phyloP scores from a whole-genome alignment of 2,888 invertebrate species.

The Gasteruption jaculator region DNA sequence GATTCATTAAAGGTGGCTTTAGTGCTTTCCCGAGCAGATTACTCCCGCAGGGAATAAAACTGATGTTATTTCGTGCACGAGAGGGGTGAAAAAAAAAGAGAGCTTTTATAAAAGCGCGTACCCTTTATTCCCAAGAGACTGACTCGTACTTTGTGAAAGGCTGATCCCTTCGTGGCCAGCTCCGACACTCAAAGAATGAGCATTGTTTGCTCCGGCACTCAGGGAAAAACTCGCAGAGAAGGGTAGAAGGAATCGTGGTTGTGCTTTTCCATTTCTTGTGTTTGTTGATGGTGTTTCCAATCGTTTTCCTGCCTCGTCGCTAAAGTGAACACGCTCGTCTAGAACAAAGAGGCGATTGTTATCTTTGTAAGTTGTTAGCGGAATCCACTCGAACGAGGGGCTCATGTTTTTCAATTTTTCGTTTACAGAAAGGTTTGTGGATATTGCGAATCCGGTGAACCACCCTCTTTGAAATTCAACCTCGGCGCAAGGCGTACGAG shows the following conservation, averaged over 20 bases:
- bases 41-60: too few species aligned
- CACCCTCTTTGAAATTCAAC: too few species aligned
- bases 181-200: conserved; percentile 41
- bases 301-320: conserved; percentile 30
- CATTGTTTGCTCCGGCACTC: conserved; percentile 34
- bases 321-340: conserved; percentile 32
- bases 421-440: too few species aligned
- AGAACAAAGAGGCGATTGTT: conserved; percentile 6
- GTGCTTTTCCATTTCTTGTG: conserved; percentile 25
- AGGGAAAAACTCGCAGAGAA: conserved; percentile 42
- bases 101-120: conserved; percentile 3
- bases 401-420: too few species aligned
- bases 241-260: conserved; percentile 38
- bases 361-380: background rate
- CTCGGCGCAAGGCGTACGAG: too few species aligned
- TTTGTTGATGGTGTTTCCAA: conserved; percentile 32
- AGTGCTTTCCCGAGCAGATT: too few species aligned
- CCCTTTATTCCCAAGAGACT: too few species aligned
- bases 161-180: conserved; percentile 37
- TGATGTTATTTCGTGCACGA: too few species aligned
- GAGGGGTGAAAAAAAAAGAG: conserved; percentile 7
- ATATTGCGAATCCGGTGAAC: too few species aligned
- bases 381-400: background rate
- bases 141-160: conserved; percentile 39
- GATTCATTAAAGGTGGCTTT: too few species aligned